Base-by-base conservation (phyloP, 2,888 invertebrate species). In the Troides oblongomaculatus region DNA sequence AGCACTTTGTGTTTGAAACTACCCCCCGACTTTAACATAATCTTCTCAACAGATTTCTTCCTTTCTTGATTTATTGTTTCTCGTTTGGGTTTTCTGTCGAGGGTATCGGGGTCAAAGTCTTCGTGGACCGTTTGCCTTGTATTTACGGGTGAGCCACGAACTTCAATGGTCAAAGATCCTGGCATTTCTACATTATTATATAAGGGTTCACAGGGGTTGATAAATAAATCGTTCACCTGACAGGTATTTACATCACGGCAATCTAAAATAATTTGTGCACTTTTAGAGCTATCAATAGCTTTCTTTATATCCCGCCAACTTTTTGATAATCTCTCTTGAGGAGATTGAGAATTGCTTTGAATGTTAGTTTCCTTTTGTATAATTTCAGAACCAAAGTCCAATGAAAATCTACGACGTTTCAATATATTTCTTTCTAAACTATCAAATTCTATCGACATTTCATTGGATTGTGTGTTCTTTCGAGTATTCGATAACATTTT, bases 91-190 rank as follows among this genome's bases (percentile, higher is more conserved):
- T 97, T 97, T 57, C 97, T 93, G 78, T 97, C 97, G 43, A 97
- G 90, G 0, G 97, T 97, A 76, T 97, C 97, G 0, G 97, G 97
- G 81, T 97, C 97, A 80, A 97, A 97, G 70, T 95, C 95, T 78
- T 96, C 96, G 17, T 94, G 95, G 72, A 95, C 94, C 64, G 95
- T 93, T 56, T 95, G 94, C 71, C 93, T 93, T 21, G 93, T 93
- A 79, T 95, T 95, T 69, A 95, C 93, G 0, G 96, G 95, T 93
- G 81, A 95, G 85, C 87, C 97, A 94, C 84, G 95, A 90, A 97
- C 96, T 89, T 97, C 95, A 72, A 97, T 97, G 14, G 97, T 96
- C 77, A 97, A 90, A 72, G 96, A 95, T 5, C 97, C 97, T 0
- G 96, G 96, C 72, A 95, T 95, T 56, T 81, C 80, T 36, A 88